Base-by-base conservation (phyloP, 2,888 invertebrate genomes). In the Papilio demoleus region DNA sequence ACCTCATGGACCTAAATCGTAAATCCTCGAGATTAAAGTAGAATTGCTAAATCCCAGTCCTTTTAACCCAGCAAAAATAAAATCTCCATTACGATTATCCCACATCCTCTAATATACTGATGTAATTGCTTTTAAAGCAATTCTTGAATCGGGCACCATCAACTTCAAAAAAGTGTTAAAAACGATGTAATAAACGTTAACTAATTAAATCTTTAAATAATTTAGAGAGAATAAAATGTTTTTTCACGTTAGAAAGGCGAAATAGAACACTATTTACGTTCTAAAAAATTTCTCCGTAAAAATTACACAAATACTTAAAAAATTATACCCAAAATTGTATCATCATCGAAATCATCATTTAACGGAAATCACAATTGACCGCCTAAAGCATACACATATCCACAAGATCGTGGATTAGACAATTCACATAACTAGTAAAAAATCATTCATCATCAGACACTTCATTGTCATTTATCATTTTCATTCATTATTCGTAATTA, bases 401-500 rank as follows among this genome's bases (percentile, higher is more conserved):
- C n/a, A 53, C 14, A 4, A 12, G 31, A 9, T 27, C 31, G n/a
- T 8, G n/a, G n/a, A 31, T 56, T 31, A 17, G 27, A 56, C 9
- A 17, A 14, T 31, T 31, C 27, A 31, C 9, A n/a, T n/a, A 47
- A 59, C n/a, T 14, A 61, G 31, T 4, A 31, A 6, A n/a, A n/a
- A n/a, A n/a, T n/a, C n/a, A n/a, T n/a, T n/a, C n/a, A n/a, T n/a
- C n/a, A n/a, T n/a, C n/a, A n/a, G n/a, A n/a, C n/a, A n/a, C n/a
- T n/a, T n/a, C n/a, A n/a, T n/a, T n/a, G n/a, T n/a, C 38, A 60
- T 65, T 38, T 53, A 34, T 53, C n/a, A 31, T 14, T 24, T 19
- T 70, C 59, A 74, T 60, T 76, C 73, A 53, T 76, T 74, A 60
- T 68, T 77, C 9, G 77, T 64, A 56, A 73, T 68, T 61, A 76